These are phyloP conservation scores for Penaeus chinensis DNA, from an alignment of 1,140 invertebrate genomes.

Conservation along the genomic window DNA sequence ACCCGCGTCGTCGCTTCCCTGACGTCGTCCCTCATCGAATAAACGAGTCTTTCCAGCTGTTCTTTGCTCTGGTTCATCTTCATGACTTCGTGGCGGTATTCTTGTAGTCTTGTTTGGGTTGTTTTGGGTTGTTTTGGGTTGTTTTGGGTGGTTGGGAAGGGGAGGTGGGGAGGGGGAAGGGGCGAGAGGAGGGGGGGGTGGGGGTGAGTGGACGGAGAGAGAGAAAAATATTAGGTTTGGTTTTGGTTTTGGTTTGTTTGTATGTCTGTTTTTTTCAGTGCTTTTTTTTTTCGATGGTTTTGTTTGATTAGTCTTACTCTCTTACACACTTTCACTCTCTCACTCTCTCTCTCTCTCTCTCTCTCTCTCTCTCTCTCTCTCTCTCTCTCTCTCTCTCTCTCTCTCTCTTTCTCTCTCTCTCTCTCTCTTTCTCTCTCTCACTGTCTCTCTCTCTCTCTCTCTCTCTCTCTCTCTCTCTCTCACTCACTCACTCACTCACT, in stretches of 20 bases:
- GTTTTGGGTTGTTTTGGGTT: background rate
- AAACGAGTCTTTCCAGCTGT: conserved; percentile 49
- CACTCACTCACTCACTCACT: too few species aligned
- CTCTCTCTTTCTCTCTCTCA: too few species aligned
- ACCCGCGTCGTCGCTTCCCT: conserved; percentile 66
- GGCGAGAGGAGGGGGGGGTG: background rate
- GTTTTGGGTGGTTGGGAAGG: background rate
- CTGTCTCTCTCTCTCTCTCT: too few species aligned
- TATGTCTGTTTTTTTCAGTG: background rate
- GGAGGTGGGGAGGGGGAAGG: background rate
- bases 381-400: too few species aligned
- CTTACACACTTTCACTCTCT: background rate
- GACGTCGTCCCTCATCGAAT: conserved; percentile 66
- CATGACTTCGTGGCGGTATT: conserved; percentile 58
- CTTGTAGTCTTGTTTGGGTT: conserved; percentile 17
- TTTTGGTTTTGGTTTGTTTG: too few species aligned
- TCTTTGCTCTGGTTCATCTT: conserved; percentile 57
- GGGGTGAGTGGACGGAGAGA: background rate
- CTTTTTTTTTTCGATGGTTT: too few species aligned
- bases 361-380: too few species aligned
- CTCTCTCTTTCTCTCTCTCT: too few species aligned
- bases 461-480: background rate
- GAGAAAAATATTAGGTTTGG: background rate
- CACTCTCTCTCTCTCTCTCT: too few species aligned
- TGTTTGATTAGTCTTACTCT: background rate